phyloP scores from a whole-genome alignment of 2,113 vertebrate genomes.

The Bambusicola thoracicus region DNA sequence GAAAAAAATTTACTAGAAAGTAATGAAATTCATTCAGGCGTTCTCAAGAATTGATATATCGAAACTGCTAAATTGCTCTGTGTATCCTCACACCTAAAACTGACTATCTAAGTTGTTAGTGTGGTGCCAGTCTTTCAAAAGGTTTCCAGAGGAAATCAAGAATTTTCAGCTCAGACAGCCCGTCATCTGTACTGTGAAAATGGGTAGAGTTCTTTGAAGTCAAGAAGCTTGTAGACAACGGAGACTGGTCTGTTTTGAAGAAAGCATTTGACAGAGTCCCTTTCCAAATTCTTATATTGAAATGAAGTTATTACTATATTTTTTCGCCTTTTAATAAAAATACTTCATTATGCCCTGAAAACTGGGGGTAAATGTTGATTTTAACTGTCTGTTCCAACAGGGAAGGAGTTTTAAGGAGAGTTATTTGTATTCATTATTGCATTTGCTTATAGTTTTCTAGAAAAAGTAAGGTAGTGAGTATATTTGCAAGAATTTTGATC shows the following conservation, averaged over 20 bases:
- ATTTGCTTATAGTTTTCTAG: not conserved
- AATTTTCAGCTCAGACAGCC: constrained; percentile 31
- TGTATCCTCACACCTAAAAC: constrained; percentile 41
- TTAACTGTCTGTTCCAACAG: not conserved
- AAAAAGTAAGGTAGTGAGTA: not conserved
- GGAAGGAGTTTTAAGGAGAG: not conserved
- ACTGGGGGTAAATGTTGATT: not conserved
- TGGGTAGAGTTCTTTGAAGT: constrained; percentile 14
- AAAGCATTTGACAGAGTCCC: not conserved
- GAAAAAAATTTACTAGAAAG: not conserved
- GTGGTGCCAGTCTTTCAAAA: constrained; percentile 29
- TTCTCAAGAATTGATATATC: not conserved
- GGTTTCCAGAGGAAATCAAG: constrained; percentile 2
- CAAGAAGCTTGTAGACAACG: not conserved
- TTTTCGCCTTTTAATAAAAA: not conserved
- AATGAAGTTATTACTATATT: not conserved
- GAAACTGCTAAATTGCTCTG: not conserved
- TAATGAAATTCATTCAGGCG: not conserved
- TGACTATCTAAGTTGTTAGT: constrained; percentile 19
- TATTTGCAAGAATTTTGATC: not conserved
- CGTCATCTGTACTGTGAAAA: constrained; percentile 52
- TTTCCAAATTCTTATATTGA: not conserved
- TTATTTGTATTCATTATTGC: not conserved
- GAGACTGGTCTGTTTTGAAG: not conserved
- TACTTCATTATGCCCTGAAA: not conserved